Percentiles rank a stretch among this genome's conserved stretches.
Evolutionary conservation across 2,113 vertebrate species (phyloP).

Genomic region (Nestor notabilis): DNA sequence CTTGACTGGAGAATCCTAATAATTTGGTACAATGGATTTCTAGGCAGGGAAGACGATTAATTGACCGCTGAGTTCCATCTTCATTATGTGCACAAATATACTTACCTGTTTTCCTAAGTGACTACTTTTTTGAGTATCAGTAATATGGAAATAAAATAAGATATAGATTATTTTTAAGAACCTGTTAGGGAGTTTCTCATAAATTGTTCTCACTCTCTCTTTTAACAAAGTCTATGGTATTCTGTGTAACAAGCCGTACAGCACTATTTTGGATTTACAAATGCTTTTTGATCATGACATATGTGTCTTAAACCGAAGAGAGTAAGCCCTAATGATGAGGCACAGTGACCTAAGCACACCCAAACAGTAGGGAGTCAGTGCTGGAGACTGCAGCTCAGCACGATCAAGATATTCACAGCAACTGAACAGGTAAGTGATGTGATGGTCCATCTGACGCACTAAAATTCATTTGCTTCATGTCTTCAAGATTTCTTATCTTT

Average conservation of each 20-base stretch:
- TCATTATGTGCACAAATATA: not conserved
- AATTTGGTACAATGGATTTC: not conserved
- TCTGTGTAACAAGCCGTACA: rapidly evolving
- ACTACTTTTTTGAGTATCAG: not conserved
- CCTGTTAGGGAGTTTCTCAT: not conserved
- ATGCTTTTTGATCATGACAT: not conserved
- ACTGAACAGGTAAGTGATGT: constrained; percentile 19
- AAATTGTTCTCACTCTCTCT: not conserved
- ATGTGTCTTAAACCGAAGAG: constrained; percentile 5
- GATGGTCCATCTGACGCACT: not conserved
- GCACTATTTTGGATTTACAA: not conserved
- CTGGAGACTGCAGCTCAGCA: constrained; percentile 15
- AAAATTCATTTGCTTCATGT: not conserved
- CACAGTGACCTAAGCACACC: not conserved
- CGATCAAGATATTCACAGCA: not conserved
- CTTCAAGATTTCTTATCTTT: not conserved
- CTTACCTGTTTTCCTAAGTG: not conserved
- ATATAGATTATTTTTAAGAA: not conserved
- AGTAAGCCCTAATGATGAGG: constrained; percentile 2
- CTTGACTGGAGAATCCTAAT: not conserved
- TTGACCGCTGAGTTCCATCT: not conserved
- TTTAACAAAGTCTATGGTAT: not conserved
- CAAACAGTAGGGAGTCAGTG: not conserved
- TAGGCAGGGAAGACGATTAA: not conserved
- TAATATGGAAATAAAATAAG: not conserved